Percentiles rank a stretch among this genome's conserved stretches.
These are phyloP conservation scores for Drosophila fuyamai DNA, from an alignment of 1,140 invertebrate species.

Conservation along the genomic window DNA sequence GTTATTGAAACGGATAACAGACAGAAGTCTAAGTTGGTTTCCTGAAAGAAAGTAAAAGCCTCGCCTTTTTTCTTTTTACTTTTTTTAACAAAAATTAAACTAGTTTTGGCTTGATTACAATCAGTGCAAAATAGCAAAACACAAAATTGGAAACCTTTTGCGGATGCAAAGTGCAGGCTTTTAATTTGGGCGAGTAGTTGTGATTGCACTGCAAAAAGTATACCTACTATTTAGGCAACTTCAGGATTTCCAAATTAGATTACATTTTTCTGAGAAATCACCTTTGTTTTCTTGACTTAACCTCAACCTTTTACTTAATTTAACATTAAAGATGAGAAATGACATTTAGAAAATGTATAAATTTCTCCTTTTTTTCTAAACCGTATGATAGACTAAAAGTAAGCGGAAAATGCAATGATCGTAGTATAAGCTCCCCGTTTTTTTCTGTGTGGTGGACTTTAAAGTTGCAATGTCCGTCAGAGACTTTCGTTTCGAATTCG, in stretches of 20 bases:
- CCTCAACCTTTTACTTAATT: no score
- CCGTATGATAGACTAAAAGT: no score
- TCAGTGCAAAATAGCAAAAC: conserved; percentile 15
- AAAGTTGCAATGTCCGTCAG: neutral
- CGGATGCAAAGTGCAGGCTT: conserved; percentile 21
- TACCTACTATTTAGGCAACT: no score
- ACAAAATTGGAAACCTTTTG: conserved; percentile 19
- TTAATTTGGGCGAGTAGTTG: neutral
- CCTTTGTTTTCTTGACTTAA: no score
- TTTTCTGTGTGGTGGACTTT: neutral
- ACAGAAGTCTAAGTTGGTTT: neutral
- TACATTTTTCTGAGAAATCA: no score
- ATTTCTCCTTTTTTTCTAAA: no score
- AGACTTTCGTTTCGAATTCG: conserved; percentile 11
- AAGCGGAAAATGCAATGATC: no score
- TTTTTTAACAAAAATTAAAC: conserved; percentile 10
- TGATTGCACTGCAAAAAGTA: neutral
- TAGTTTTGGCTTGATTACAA: conserved; percentile 22
- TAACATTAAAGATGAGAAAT: no score
- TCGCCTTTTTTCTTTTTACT: neutral
- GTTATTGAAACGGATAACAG: neutral
- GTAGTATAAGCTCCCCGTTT: neutral
- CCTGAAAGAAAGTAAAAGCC: conserved; percentile 2
- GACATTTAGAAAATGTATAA: no score
- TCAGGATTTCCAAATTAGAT: no score